phyloP scores from a whole-genome alignment of 2,888 invertebrate genomes.

The Xylota segnis region DNA sequence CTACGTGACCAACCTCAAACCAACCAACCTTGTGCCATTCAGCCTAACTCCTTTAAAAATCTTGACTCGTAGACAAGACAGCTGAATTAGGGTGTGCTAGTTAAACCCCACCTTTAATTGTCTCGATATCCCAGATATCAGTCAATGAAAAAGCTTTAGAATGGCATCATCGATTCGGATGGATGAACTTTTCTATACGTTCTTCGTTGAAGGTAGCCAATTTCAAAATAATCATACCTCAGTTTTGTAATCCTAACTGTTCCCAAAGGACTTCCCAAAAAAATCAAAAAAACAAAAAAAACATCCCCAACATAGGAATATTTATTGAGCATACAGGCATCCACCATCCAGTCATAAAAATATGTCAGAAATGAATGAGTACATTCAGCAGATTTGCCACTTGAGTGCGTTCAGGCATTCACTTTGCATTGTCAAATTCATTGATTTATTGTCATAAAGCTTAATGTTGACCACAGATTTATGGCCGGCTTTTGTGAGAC shows the following conservation, averaged over 20 bases:
- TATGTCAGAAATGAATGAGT: slow-evolving; percentile 42
- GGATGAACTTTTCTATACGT: no score
- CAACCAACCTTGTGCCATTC: no score
- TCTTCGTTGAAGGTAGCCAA: neutral
- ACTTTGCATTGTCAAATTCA: slow-evolving; percentile 68
- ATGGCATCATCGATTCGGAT: no score
- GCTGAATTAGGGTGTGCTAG: no score
- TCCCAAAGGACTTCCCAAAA: neutral
- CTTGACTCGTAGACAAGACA: no score
- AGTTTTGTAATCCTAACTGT: neutral
- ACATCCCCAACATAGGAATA: neutral
- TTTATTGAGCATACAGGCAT: neutral
- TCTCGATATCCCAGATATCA: no score
- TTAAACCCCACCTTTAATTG: no score
- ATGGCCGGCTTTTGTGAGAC: slow-evolving; percentile 36
- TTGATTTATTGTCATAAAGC: slow-evolving; percentile 71
- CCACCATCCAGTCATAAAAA: neutral
- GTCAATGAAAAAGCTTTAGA: no score
- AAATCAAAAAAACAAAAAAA: no score
- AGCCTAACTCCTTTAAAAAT: no score
- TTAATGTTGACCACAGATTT: slow-evolving; percentile 58
- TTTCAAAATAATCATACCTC: slow-evolving; percentile 9
- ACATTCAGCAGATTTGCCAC: slow-evolving; percentile 59
- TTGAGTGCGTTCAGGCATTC: slow-evolving; percentile 63
- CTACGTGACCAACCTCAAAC: no score